Evolutionary conservation across 2,113 vertebrate species (phyloP).

Genomic region (Chitala chitala): DNA sequence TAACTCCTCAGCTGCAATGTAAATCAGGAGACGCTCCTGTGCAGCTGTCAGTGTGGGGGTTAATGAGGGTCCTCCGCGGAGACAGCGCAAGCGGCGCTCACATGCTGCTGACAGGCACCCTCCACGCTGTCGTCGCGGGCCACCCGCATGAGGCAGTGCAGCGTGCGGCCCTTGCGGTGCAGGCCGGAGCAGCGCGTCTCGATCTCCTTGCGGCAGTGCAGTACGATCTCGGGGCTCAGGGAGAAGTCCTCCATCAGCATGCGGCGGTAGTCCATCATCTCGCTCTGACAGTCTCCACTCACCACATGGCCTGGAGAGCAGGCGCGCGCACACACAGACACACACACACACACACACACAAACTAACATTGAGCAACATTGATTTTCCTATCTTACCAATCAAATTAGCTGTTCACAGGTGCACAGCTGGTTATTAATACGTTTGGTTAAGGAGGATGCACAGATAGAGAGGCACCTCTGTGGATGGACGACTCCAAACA

Average conservation of each 20-base stretch:
- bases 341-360: too few relatives aligned
- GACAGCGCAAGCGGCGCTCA: too few relatives aligned
- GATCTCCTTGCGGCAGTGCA: conserved; percentile 88
- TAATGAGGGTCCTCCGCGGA: too few relatives aligned
- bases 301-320: conserved; percentile 76
- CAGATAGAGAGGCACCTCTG: conserved; percentile 75
- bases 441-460: too few relatives aligned
- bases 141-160: conserved; percentile 93
- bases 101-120: conserved; percentile 80
- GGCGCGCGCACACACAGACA: background rate
- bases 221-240: conserved; percentile 89
- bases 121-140: conserved; percentile 78
- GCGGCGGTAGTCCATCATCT: conserved; percentile 93
- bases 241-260: conserved; percentile 99
- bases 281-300: conserved; percentile 91
- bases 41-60: too few relatives aligned
- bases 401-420: too few relatives aligned
- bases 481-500: conserved; percentile 91
- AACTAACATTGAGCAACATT: too few relatives aligned
- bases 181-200: conserved; percentile 89
- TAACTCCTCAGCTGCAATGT: too few relatives aligned
- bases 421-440: too few relatives aligned
- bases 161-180: conserved; percentile 88
- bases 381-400: too few relatives aligned
- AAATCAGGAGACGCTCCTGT: too few relatives aligned